These are phyloP conservation scores for Agapostemon virescens DNA, from an alignment of 2,888 invertebrate species.

Conservation along the genomic window DNA sequence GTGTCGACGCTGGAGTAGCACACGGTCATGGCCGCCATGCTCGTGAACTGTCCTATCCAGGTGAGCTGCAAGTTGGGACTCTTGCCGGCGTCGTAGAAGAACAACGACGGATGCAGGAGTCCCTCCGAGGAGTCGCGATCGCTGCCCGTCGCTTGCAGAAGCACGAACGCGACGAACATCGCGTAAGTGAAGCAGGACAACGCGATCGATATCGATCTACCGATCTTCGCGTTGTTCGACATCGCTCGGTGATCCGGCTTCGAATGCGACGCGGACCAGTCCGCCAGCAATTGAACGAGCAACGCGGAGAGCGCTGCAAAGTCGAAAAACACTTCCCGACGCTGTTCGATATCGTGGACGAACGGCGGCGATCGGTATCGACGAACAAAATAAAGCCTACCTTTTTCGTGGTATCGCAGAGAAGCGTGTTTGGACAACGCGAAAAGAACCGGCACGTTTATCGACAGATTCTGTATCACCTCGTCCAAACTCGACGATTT, in stretches of 20 bases:
- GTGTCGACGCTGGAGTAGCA: slow-evolving; percentile 69
- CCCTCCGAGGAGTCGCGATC: too few species aligned
- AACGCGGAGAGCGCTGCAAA: slow-evolving; percentile 22
- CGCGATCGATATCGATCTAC: slow-evolving; percentile 57
- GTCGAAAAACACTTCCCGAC: too few species aligned
- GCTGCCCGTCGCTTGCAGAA: slow-evolving; percentile 30
- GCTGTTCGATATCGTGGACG: too few species aligned
- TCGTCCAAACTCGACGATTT: neutral
- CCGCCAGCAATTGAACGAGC: slow-evolving; percentile 44
- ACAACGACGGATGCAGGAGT: slow-evolving; percentile 50
- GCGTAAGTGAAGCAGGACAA: slow-evolving; percentile 45
- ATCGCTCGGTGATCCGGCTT: slow-evolving; percentile 53
- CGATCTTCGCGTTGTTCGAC: slow-evolving; percentile 57
- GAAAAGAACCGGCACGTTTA: neutral
- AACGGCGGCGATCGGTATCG: too few species aligned
- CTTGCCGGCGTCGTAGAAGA: slow-evolving; percentile 66
- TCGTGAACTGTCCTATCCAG: slow-evolving; percentile 66
- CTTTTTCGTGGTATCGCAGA: neutral
- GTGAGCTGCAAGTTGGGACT: slow-evolving; percentile 66
- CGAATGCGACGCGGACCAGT: slow-evolving; percentile 53
- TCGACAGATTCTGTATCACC: neutral
- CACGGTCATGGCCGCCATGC: slow-evolving; percentile 62
- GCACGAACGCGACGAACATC: slow-evolving; percentile 49
- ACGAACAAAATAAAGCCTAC: too few species aligned
- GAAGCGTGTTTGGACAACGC: neutral